Conservation (phyloP, 1,140 invertebrate genomes). For the Panagrolaimus sp. region DNA sequence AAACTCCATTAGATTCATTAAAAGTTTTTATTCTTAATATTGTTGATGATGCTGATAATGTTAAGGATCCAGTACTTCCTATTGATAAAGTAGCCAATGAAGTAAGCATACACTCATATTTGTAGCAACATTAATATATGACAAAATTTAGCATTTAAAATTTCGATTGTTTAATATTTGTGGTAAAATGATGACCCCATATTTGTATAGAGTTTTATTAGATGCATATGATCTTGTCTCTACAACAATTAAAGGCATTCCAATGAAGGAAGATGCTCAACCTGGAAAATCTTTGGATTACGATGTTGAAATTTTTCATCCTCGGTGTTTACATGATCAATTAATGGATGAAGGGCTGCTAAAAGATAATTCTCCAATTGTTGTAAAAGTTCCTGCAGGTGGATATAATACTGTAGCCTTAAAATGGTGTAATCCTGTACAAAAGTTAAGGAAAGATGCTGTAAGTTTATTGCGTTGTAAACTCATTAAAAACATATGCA, state of each 20-base stretch:
- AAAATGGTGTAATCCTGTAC: slow-evolving; percentile 8
- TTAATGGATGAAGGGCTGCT: not conserved
- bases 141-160: not conserved
- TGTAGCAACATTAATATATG: not conserved
- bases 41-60: not conserved
- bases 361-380: not conserved
- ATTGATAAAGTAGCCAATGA: too few relatives aligned
- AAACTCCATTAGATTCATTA: not conserved
- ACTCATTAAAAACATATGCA: not conserved
- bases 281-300: slow-evolving; percentile 1
- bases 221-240: not conserved
- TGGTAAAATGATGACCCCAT: not conserved
- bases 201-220: not conserved
- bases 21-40: not conserved
- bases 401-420: not conserved
- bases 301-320: slow-evolving; percentile 2
- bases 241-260: not conserved
- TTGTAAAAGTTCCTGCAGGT: not conserved
- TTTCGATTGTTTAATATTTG: not conserved
- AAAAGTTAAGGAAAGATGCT: slow-evolving; percentile 1
- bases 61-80: not conserved
- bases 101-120: too few relatives aligned
- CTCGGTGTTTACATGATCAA: not conserved
- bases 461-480: not conserved
- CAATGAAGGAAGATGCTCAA: slow-evolving; percentile 10